Evolutionary conservation across 2,113 vertebrate species (phyloP).

Genomic region (Galemys pyrenaicus): DNA sequence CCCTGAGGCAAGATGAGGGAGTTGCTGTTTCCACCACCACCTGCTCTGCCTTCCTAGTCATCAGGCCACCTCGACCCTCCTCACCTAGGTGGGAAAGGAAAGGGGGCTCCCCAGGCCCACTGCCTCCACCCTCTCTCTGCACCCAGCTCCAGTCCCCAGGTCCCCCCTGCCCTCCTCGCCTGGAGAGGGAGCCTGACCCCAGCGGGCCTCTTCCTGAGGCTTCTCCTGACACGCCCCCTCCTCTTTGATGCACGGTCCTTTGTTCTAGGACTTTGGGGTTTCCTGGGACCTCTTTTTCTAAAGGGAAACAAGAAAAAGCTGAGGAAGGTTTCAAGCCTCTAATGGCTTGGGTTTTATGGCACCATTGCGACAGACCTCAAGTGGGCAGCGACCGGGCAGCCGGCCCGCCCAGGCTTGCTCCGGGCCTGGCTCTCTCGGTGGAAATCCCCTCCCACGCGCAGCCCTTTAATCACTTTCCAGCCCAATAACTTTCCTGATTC

Average conservation of each 20-base stretch:
- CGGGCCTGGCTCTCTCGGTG: constrained; percentile 37
- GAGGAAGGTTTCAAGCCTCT: constrained; percentile 38
- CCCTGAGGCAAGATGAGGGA: too few species aligned
- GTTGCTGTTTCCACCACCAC: background rate
- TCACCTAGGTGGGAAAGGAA: background rate
- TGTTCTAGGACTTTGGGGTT: constrained; percentile 19
- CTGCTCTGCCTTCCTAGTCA: background rate
- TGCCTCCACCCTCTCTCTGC: background rate
- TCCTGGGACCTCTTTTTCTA: constrained; percentile 9
- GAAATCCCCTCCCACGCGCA: constrained; percentile 75
- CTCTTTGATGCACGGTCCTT: constrained; percentile 22
- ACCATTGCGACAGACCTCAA: constrained; percentile 56
- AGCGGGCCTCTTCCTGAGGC: background rate
- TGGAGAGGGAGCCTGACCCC: background rate
- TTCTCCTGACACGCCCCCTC: background rate
- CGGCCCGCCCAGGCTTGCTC: constrained; percentile 67
- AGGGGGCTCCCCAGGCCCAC: background rate
- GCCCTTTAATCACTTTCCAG: constrained; percentile 76
- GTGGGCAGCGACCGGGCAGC: constrained; percentile 29
- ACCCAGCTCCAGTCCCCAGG: too few species aligned
- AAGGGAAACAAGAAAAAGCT: background rate
- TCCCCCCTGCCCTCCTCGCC: background rate
- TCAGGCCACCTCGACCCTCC: background rate
- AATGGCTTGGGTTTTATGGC: constrained; percentile 50
- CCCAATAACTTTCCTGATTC: constrained; percentile 77